These are phyloP conservation scores for Polymixis flavicincta DNA, from an alignment of 2,888 invertebrate genomes.

Conservation along the genomic window DNA sequence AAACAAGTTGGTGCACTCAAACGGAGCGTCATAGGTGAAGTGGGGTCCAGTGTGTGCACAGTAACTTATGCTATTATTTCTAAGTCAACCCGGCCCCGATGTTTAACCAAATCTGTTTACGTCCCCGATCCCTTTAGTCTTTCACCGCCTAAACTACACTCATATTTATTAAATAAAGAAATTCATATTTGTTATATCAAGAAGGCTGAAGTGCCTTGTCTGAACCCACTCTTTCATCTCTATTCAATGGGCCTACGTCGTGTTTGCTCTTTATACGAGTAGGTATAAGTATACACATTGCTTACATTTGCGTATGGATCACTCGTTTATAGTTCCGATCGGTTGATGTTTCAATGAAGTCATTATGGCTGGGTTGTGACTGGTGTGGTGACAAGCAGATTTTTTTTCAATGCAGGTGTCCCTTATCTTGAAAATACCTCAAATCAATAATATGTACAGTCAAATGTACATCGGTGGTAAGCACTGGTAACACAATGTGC, in stretches of 20 bases:
- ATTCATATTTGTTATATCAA: slow-evolving; percentile 71
- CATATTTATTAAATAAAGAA: slow-evolving; percentile 75
- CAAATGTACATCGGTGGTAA: neutral
- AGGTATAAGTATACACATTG: slow-evolving; percentile 19
- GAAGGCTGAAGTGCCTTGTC: slow-evolving; percentile 63
- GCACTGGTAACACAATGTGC: neutral
- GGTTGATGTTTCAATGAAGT: slow-evolving; percentile 36
- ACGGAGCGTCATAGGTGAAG: slow-evolving; percentile 85
- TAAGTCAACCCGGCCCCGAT: slow-evolving; percentile 85
- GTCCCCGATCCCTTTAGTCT: slow-evolving; percentile 85
- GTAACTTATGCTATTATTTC: slow-evolving; percentile 90
- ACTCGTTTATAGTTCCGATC: slow-evolving; percentile 34
- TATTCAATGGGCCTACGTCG: slow-evolving; percentile 54
- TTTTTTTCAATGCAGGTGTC: neutral
- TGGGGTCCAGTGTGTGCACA: slow-evolving; percentile 84
- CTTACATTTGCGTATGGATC: slow-evolving; percentile 37
- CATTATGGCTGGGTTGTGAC: slow-evolving; percentile 7
- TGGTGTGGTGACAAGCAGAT: neutral
- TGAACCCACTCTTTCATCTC: slow-evolving; percentile 63
- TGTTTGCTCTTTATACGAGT: slow-evolving; percentile 48
- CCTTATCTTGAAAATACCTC: neutral
- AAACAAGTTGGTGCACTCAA: slow-evolving; percentile 87
- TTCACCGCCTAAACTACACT: slow-evolving; percentile 81
- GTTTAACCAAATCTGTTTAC: slow-evolving; percentile 88
- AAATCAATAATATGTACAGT: neutral